Evolutionary conservation across 2,113 vertebrate genomes (phyloP).

Genomic region (Peromyscus maniculatus): DNA sequence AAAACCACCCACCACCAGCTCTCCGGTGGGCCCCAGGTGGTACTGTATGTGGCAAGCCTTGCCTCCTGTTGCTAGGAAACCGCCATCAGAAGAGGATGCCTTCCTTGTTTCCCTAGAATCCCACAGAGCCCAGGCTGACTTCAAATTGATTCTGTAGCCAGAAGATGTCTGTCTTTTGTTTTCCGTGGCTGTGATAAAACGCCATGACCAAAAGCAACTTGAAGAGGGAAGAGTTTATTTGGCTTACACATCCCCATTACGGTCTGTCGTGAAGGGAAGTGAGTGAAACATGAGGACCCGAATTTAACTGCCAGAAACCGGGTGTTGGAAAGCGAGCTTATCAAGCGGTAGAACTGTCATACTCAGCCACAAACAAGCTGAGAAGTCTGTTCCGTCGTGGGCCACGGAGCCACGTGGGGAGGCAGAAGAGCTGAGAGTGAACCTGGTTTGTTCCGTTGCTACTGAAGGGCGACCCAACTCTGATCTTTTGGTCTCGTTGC

Average conservation of each 20-base stretch:
- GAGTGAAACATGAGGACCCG: background rate
- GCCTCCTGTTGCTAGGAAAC: background rate
- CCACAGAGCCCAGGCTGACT: background rate
- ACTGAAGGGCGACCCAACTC: background rate
- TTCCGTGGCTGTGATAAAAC: background rate
- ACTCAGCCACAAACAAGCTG: background rate
- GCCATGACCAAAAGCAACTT: background rate
- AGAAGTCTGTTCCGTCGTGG: background rate
- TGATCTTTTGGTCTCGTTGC: background rate
- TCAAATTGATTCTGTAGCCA: background rate
- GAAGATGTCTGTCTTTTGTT: background rate
- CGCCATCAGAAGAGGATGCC: too few relatives aligned
- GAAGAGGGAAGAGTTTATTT: background rate
- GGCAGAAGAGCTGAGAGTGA: background rate
- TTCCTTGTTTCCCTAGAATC: background rate
- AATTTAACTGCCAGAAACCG: background rate
- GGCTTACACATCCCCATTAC: background rate
- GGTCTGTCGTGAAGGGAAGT: background rate
- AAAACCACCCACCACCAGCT: background rate
- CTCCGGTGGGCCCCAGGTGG: background rate
- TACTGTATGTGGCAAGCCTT: accelerated
- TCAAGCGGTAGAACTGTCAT: background rate
- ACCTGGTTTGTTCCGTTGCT: background rate
- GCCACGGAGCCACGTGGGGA: background rate
- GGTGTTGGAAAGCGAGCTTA: background rate